These are phyloP conservation scores for Aix galericulata DNA, from an alignment of 2,113 vertebrate genomes.

Conservation along the genomic window DNA sequence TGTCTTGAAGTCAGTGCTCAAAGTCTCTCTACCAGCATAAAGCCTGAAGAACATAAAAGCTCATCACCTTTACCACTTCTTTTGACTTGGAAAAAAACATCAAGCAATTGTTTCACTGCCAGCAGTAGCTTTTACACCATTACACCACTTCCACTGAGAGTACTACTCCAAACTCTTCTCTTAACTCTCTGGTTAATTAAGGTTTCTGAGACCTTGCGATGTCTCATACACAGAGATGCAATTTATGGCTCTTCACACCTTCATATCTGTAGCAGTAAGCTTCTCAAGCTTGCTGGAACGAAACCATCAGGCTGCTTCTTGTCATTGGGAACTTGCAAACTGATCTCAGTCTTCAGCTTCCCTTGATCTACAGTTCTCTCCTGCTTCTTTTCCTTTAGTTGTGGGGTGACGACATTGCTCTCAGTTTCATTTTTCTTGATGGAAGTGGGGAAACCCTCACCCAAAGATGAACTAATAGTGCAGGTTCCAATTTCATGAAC, in stretches of 20 bases:
- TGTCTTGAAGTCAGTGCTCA: background rate
- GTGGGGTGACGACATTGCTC: rapidly evolving
- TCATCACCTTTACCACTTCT: background rate
- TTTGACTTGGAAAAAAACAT: background rate
- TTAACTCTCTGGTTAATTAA: background rate
- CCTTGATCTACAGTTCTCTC: background rate
- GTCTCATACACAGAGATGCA: background rate
- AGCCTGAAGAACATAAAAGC: background rate
- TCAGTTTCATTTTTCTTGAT: background rate
- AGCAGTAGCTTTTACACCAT: background rate
- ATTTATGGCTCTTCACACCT: background rate
- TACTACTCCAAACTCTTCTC: background rate
- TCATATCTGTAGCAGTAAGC: background rate
- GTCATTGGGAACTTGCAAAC: background rate
- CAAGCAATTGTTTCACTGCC: background rate
- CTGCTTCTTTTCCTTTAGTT: background rate
- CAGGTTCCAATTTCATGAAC: background rate
- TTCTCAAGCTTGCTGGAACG: background rate
- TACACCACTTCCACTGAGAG: background rate
- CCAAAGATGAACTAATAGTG: background rate
- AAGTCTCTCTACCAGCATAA: background rate
- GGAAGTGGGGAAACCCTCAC: background rate
- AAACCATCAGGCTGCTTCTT: background rate
- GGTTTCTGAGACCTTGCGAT: background rate
- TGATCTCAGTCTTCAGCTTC: background rate